Conservation (phyloP, 2,113 vertebrate species). For the Trematocara variabile region DNA sequence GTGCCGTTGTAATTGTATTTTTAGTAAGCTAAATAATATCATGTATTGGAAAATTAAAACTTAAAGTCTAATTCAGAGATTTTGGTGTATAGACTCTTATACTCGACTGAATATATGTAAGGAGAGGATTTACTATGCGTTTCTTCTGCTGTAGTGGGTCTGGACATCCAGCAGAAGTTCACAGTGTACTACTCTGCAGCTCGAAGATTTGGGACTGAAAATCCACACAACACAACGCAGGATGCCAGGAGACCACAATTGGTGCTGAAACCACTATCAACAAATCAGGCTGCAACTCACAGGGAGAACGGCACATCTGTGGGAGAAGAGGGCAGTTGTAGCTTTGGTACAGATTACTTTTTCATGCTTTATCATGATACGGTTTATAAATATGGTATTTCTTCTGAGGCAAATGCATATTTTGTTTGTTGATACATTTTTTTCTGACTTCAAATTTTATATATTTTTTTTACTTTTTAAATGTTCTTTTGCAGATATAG, state of each 20-base stretch:
- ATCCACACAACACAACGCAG: not conserved
- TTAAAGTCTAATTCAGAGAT: not conserved
- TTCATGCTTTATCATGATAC: not conserved
- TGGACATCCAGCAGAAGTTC: constrained; percentile 86
- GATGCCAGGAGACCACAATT: not conserved
- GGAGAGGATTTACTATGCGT: not conserved
- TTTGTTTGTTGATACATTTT: not conserved
- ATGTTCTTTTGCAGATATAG: constrained; percentile 39
- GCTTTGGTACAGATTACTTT: not conserved
- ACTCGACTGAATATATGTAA: not conserved
- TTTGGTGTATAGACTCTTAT: not conserved
- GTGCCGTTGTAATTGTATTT: not conserved
- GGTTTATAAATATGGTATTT: not conserved
- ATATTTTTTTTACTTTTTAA: not conserved
- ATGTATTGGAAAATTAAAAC: not conserved
- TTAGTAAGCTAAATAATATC: not conserved
- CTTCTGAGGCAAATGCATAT: not conserved
- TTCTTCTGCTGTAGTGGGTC: constrained; percentile 78
- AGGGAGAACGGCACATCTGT: not conserved
- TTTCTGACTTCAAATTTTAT: not conserved
- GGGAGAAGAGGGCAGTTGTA: constrained; percentile 10
- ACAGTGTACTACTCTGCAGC: constrained; percentile 77
- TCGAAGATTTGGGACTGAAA: constrained; percentile 56
- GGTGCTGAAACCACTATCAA: not conserved
- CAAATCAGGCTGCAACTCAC: not conserved